These are phyloP conservation scores for Megathymus violae DNA, from an alignment of 1,140 invertebrate species.

Conservation along the genomic window DNA sequence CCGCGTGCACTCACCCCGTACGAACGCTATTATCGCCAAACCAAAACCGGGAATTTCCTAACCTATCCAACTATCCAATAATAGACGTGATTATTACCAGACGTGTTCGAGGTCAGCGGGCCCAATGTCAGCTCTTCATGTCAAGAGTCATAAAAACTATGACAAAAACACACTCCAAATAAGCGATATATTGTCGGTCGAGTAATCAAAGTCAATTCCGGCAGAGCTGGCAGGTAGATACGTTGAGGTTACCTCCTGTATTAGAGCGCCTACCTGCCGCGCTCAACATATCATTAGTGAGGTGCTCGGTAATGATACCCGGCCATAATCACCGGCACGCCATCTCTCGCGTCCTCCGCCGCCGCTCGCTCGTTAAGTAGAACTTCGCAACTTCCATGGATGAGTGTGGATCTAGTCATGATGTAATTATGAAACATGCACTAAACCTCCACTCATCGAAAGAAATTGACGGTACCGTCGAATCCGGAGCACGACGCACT, in stretches of 20 bases:
- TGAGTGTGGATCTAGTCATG: constrained; percentile 85
- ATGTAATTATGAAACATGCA: constrained; percentile 78
- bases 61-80: constrained; percentile 31
- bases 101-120: constrained; percentile 39
- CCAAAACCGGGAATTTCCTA: constrained; percentile 14
- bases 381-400: constrained; percentile 83
- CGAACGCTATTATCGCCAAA: constrained; percentile 28
- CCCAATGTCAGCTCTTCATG: constrained; percentile 37
- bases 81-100: constrained; percentile 36
- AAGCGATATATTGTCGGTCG: constrained; percentile 57
- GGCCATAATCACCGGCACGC: constrained; percentile 57
- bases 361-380: constrained; percentile 48
- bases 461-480: constrained; percentile 77
- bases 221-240: constrained; percentile 60
- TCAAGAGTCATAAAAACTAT: constrained; percentile 20
- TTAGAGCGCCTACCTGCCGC: constrained; percentile 63
- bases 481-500: constrained; percentile 62
- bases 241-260: constrained; percentile 50
- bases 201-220: constrained; percentile 65
- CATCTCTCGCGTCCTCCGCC: constrained; percentile 42
- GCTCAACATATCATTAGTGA: constrained; percentile 74
- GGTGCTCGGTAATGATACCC: constrained; percentile 65
- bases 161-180: constrained; percentile 64
- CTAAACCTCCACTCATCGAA: constrained; percentile 84
- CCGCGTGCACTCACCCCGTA: constrained; percentile 31